Evolutionary conservation across 1,140 invertebrate species (phyloP).

Genomic region (Calliopsis andreniformis): DNA sequence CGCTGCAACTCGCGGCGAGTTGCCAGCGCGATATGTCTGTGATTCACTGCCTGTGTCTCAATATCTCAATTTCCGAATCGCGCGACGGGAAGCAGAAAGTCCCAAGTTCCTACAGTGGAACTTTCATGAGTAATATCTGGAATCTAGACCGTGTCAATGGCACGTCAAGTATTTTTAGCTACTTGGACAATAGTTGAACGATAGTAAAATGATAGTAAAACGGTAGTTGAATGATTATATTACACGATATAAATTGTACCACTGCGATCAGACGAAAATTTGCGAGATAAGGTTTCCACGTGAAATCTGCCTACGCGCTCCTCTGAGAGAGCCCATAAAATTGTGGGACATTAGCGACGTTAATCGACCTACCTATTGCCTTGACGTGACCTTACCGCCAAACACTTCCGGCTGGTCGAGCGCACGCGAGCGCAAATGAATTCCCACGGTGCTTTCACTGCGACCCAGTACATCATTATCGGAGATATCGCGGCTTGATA

Average conservation of each 20-base stretch:
- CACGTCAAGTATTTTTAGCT: too few relatives aligned
- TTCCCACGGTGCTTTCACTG: conserved; percentile 43
- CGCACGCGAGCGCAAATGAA: conserved; percentile 30
- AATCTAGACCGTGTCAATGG: too few relatives aligned
- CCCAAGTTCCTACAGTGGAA: neutral
- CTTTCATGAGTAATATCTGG: too few relatives aligned
- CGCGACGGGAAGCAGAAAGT: conserved; percentile 7
- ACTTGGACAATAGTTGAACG: too few relatives aligned
- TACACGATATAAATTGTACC: neutral
- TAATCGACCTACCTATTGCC: conserved; percentile 25
- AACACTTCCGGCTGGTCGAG: conserved; percentile 3
- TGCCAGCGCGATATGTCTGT: conserved; percentile 9
- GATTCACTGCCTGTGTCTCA: conserved; percentile 15
- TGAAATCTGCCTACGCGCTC: neutral
- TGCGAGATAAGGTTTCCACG: neutral
- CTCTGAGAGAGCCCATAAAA: conserved; percentile 15
- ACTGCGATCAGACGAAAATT: neutral
- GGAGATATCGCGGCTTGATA: conserved; percentile 8
- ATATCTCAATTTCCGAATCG: conserved; percentile 42
- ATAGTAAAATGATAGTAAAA: too few relatives aligned
- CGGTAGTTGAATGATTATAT: too few relatives aligned
- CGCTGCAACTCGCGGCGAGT: conserved; percentile 14
- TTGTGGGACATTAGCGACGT: conserved; percentile 26
- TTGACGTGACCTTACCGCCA: conserved; percentile 16
- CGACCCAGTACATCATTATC: conserved; percentile 36